Percentiles rank a stretch among this genome's conserved stretches.
phyloP scores from a whole-genome alignment of 2,113 vertebrate species.

The Pelodiscus sinensis region DNA sequence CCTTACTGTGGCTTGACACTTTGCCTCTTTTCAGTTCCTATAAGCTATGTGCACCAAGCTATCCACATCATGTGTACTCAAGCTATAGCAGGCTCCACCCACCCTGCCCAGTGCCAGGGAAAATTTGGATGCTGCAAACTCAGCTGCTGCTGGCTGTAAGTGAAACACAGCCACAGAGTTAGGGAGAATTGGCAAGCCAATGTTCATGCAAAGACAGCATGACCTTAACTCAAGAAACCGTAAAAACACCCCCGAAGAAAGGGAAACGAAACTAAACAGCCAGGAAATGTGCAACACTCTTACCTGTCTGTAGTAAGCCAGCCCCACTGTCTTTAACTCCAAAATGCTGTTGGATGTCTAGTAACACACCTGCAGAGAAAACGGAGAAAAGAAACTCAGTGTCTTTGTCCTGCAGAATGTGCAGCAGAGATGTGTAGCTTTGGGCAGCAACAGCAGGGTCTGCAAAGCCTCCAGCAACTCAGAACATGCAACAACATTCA shows the following conservation, averaged over 20 bases:
- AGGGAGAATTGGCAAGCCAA: background rate
- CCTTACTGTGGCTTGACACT: background rate
- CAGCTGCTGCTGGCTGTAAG: background rate
- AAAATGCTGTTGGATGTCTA: constrained; percentile 92
- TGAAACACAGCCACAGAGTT: background rate
- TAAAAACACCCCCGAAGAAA: background rate
- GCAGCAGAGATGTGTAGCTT: background rate
- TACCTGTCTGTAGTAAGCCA: constrained; percentile 94
- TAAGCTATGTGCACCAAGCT: background rate
- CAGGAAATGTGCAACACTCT: background rate
- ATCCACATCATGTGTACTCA: background rate
- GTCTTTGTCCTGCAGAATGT: background rate
- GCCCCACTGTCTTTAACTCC: constrained; percentile 86
- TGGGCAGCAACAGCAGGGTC: background rate
- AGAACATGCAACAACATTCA: background rate
- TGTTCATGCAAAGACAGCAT: background rate
- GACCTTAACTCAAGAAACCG: background rate
- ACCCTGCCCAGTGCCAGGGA: background rate
- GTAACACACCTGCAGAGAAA: constrained; percentile 85
- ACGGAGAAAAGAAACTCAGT: constrained; percentile 15
- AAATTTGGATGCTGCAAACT: background rate
- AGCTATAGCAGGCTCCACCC: accelerated
- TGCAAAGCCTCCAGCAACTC: background rate
- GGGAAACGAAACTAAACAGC: accelerated
- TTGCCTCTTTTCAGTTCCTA: background rate